These are phyloP conservation scores for Girardia tigrina DNA, from an alignment of 2,888 invertebrate genomes.

Conservation along the genomic window DNA sequence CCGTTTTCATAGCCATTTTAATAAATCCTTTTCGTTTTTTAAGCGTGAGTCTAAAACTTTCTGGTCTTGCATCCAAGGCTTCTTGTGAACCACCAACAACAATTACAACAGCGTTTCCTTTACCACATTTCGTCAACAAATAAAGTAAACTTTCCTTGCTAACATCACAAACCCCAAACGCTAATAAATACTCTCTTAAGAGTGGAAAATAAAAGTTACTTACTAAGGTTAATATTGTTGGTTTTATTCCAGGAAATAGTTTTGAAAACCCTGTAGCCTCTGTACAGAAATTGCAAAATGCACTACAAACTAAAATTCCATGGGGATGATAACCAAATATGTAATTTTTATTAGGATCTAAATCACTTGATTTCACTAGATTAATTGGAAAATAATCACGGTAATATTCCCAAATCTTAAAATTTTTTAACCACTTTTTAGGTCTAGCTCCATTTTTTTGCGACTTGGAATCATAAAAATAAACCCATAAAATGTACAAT, in stretches of 20 bases:
- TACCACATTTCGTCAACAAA: conserved; percentile 44
- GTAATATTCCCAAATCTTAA: conserved; percentile 59
- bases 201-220: conserved; percentile 64
- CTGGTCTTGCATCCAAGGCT: conserved; percentile 66
- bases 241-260: conserved; percentile 52
- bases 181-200: conserved; percentile 59
- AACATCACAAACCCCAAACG: conserved; percentile 49
- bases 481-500: conserved; percentile 59
- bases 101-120: conserved; percentile 59
- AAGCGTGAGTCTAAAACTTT: conserved; percentile 43
- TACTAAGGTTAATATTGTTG: conserved; percentile 57
- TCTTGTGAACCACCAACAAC: conserved; percentile 79
- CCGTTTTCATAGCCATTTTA: conserved; percentile 44
- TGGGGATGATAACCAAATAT: conserved; percentile 73
- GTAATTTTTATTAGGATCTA: conserved; percentile 68
- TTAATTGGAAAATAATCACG: conserved; percentile 70
- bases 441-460: conserved; percentile 54
- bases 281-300: conserved; percentile 65
- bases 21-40: conserved; percentile 47
- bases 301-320: conserved; percentile 69
- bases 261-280: conserved; percentile 53
- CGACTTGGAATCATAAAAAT: conserved; percentile 57
- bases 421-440: conserved; percentile 57
- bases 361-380: conserved; percentile 66
- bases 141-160: conserved; percentile 58